Evolutionary conservation across 2,797 vertebrate genomes (phyloP).

Genomic region (Mycteria americana): DNA sequence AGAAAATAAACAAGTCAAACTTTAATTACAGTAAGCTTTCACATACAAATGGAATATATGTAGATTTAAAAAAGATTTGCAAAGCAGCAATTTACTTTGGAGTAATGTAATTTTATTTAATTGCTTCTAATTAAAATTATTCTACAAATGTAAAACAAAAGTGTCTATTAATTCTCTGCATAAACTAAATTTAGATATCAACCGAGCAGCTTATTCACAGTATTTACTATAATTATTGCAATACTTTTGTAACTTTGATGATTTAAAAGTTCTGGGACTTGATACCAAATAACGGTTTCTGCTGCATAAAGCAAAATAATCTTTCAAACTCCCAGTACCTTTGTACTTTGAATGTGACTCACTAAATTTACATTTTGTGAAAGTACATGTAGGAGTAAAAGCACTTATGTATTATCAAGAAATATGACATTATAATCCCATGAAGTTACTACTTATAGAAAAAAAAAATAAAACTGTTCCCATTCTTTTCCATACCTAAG

Average conservation of each 20-base stretch:
- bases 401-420: constrained; percentile 68
- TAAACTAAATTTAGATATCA: constrained; percentile 47
- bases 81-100: constrained; percentile 41
- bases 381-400: constrained; percentile 70
- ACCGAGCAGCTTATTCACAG: neutral
- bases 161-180: constrained; percentile 42
- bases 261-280: constrained; percentile 46
- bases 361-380: constrained; percentile 63
- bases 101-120: constrained; percentile 43
- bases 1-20: neutral
- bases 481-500: constrained; percentile 28
- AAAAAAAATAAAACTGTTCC: constrained; percentile 26
- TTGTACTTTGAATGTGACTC: constrained; percentile 65
- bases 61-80: neutral
- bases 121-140: constrained; percentile 50
- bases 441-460: constrained; percentile 64
- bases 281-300: constrained; percentile 55
- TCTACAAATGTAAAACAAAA: constrained; percentile 46
- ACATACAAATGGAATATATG: neutral
- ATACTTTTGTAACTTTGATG: constrained; percentile 37
- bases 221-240: constrained; percentile 62
- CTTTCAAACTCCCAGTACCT: constrained; percentile 53
- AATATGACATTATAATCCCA: constrained; percentile 62
- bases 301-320: constrained; percentile 60
- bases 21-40: constrained; percentile 9